These are phyloP conservation scores for Caenorhabditis wallacei DNA, from an alignment of 2,888 invertebrate genomes.

Conservation along the genomic window DNA sequence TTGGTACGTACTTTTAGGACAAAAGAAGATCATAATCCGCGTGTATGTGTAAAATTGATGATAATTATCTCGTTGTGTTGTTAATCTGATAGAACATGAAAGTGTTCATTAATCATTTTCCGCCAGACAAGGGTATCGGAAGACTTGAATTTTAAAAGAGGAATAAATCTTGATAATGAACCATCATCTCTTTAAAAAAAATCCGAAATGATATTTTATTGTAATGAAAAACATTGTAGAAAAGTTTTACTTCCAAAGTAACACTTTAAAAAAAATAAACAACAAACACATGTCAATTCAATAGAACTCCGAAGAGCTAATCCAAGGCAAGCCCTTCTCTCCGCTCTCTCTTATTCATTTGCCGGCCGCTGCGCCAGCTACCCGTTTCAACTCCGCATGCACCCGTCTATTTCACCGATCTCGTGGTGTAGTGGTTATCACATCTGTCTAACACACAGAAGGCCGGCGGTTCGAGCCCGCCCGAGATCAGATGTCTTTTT, in stretches of 20 bases:
- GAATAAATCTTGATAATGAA: not conserved
- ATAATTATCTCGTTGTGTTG: not conserved
- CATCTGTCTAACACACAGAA: constrained; percentile 74
- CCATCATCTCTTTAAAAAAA: too few species aligned
- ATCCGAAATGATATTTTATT: too few species aligned
- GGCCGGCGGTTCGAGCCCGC: constrained; percentile 73
- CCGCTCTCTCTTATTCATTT: too few species aligned
- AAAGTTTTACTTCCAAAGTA: too few species aligned
- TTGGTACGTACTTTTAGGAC: not conserved
- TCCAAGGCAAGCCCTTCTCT: too few species aligned
- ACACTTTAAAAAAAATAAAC: too few species aligned
- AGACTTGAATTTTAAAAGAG: not conserved
- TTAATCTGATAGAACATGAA: constrained; percentile 16
- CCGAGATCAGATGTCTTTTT: constrained; percentile 58
- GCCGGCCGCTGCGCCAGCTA: too few species aligned
- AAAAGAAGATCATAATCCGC: not conserved
- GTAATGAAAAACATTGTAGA: too few species aligned
- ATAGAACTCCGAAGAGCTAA: too few species aligned
- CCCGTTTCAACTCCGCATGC: too few species aligned
- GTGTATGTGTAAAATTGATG: constrained; percentile 4
- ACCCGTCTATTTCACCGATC: constrained; percentile 28
- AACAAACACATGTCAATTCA: too few species aligned
- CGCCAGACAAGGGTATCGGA: not conserved
- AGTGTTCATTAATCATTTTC: constrained; percentile 27
- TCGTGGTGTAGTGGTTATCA: constrained; percentile 73